Evolutionary conservation across 2,888 invertebrate species (phyloP), one percentile per base, ranked within the genome.

Genomic region (Sphaerophoria rueppellii): DNA sequence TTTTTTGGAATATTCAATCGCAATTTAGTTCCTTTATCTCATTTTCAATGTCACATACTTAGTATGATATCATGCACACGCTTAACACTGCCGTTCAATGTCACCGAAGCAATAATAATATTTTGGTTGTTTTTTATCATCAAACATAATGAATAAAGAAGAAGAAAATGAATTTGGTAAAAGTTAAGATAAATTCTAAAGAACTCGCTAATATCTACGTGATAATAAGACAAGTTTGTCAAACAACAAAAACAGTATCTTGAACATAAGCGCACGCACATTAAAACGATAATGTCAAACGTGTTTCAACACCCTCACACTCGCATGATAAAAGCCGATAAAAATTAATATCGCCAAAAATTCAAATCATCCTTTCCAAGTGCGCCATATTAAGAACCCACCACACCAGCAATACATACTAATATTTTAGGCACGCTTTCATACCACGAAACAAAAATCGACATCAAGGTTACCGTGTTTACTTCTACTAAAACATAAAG

Each of bases 51-150:
- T 43, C 78, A 73, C 43, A 72, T 52, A 52, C 35, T 32, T 43
- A 43, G 11, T 7, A 74, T 75, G 78, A 74, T 82, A 73, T 73
- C 78, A 37, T 58, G 70, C 60, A 69, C 79, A 58, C 83, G 35
- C 61, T 67, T 52, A 72, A 80, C 79, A 83, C 83, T 75, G 79
- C 80, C 57, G 57, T 75, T 80, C 83, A 83, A 83, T 83, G 80
- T 80, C 83, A 80, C 79, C 75, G 50, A 16, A 72, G 67, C 67
- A 83, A 80, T 80, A 74, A 76, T 37, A 58, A 37, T 57, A 16
- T 40, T 70, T 65, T 76, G 67, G 50, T 71, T 43, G 46, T n/a
- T 72, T 79, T 78, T 34, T 50, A 11, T 65, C 65, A 65, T 50
- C 35, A 14, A 4, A 61, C 11, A 65, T 79, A 74, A 70, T 57